Evolutionary conservation across 1,140 invertebrate genomes (phyloP), one percentile per base, ranked within the genome.

Genomic region (Lepidurus packardi): DNA sequence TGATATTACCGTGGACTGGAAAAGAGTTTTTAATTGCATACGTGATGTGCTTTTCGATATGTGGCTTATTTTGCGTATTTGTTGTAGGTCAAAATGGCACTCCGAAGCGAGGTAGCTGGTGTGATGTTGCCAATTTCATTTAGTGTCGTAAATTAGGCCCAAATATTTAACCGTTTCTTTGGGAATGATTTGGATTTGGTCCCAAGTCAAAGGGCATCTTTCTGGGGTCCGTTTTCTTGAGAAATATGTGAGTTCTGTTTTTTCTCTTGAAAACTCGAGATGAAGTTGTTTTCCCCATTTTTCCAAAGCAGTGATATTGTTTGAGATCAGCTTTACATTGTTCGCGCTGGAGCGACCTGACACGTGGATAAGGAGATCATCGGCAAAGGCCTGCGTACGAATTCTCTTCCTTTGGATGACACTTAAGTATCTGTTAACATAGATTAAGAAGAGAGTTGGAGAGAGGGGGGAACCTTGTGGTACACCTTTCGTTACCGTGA

Each of bases 211-310:
- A 11, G 45, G 45, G 10, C 10, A 10, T 16, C 16, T 16, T 16
- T 47, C 45, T 47, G 16, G 10, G 10, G 16, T 11, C 10, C 45
- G 45, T 16, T 47, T 47, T 47, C 45, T 47, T 16, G 45, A 76
- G n/a, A 43, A 74, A 21, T 74, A 0, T 10, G 7, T 42, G 9
- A 74, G n/a, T 10, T 74, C 73, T n/a, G 65, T 74, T 74, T 74
- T 74, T 74, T 74, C 24, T 24, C n/a, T 42, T n/a, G 41, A 43
- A 43, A 76, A 76, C 21, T 42, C n/a, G 1, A 76, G 41, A 41
- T 43, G 21, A n/a, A 76, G 41, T 42, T n/a, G n/a, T 11, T 76
- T 76, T 21, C 75, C 75, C 75, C 75, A 76, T n/a, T 24, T 76
- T n/a, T 76, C 24, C 10, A 76, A 11, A 34, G 75, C 41, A 34